phyloP scores from a whole-genome alignment of 2,797 vertebrate species.

The Phaenicophaeus curvirostris region DNA sequence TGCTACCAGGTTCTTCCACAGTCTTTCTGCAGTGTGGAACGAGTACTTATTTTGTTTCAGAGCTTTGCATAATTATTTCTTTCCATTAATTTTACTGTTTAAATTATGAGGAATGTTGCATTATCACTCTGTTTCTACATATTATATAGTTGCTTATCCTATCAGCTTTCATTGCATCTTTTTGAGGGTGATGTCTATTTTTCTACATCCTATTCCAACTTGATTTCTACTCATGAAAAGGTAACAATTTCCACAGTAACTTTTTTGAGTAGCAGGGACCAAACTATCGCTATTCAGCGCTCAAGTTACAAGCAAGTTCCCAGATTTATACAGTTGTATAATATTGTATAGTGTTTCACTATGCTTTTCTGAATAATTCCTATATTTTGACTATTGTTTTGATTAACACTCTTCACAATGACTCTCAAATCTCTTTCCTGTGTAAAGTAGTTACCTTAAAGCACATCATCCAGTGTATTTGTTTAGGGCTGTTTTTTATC shows the following conservation, averaged over 20 bases:
- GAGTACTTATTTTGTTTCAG: not conserved
- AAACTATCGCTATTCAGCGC: not conserved
- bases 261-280: not conserved
- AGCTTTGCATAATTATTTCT: not conserved
- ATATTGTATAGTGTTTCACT: not conserved
- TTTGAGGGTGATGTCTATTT: not conserved
- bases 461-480: accelerated
- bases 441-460: not conserved
- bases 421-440: not conserved
- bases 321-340: not conserved
- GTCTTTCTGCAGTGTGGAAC: not conserved
- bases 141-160: not conserved
- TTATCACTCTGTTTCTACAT: not conserved
- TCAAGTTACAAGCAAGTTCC: not conserved
- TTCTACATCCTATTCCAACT: not conserved
- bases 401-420: not conserved
- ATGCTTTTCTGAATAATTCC: not conserved
- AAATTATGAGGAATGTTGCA: not conserved
- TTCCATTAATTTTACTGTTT: not conserved
- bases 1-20: not conserved
- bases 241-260: not conserved
- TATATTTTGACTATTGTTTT: not conserved
- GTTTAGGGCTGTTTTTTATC: not conserved
- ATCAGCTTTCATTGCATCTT: not conserved
- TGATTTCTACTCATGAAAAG: not conserved